These are phyloP conservation scores for Meteorus cinctellus DNA, from an alignment of 2,888 invertebrate genomes.

Conservation along the genomic window DNA sequence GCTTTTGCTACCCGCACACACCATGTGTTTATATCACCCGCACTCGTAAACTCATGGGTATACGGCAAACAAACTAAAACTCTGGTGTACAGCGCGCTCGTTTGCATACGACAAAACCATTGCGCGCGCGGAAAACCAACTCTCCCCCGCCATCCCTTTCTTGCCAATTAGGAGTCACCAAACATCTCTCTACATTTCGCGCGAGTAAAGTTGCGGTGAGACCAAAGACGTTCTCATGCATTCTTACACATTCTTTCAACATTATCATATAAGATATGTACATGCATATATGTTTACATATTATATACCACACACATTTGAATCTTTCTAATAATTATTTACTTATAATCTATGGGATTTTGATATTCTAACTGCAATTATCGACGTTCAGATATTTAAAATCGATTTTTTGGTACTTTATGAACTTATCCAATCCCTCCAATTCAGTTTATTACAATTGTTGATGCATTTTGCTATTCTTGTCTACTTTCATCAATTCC, in stretches of 20 bases:
- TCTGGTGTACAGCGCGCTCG: slow-evolving; percentile 33
- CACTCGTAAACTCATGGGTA: slow-evolving; percentile 46
- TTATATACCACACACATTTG: too few species aligned
- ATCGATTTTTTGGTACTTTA: too few species aligned
- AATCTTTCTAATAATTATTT: too few species aligned
- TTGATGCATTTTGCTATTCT: too few species aligned
- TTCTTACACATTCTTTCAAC: slow-evolving; percentile 14
- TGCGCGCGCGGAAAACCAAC: slow-evolving; percentile 13
- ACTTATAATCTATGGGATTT: too few species aligned
- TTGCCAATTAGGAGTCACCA: slow-evolving; percentile 36
- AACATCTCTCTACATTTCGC: slow-evolving; percentile 15
- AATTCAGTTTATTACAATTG: too few species aligned
- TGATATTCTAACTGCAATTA: too few species aligned
- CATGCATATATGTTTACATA: background rate
- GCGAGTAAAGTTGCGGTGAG: slow-evolving; percentile 16
- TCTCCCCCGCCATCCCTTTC: slow-evolving; percentile 35
- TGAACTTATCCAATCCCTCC: too few species aligned
- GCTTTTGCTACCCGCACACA: slow-evolving; percentile 52
- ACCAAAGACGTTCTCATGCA: slow-evolving; percentile 26
- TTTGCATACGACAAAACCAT: slow-evolving; percentile 43
- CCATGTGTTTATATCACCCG: slow-evolving; percentile 46
- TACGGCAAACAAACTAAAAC: slow-evolving; percentile 35
- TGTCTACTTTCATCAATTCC: too few species aligned
- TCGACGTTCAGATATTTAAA: too few species aligned
- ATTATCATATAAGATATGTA: background rate